phyloP scores from a whole-genome alignment of 2,888 invertebrate genomes.

The Steinernema hermaphroditum region DNA sequence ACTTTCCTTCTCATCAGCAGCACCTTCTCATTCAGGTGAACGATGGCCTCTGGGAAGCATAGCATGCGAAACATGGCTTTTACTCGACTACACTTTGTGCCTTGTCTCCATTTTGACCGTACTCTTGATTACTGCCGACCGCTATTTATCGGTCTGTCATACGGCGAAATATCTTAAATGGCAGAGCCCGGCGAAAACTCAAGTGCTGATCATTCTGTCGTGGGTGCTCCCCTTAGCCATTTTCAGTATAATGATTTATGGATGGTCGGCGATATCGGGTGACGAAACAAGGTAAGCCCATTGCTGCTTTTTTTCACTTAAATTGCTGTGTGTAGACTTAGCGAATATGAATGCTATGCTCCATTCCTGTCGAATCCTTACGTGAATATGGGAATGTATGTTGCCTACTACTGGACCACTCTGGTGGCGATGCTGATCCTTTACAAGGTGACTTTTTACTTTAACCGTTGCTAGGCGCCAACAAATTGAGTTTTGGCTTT shows the following conservation, averaged over 20 bases:
- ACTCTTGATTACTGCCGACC: conserved; percentile 63
- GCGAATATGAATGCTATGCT: conserved; percentile 59
- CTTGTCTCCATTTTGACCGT: conserved; percentile 66
- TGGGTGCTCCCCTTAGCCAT: conserved; percentile 64
- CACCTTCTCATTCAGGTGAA: conserved; percentile 62
- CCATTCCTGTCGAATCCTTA: conserved; percentile 65
- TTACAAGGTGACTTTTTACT: conserved; percentile 54
- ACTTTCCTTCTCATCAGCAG: not conserved
- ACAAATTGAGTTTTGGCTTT: conserved; percentile 8
- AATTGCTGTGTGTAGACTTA: conserved; percentile 37
- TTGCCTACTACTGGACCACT: conserved; percentile 66
- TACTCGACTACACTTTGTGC: conserved; percentile 66
- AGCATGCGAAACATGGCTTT: conserved; percentile 65
- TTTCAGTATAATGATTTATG: conserved; percentile 66
- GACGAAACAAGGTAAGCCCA: conserved; percentile 3
- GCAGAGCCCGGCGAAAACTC: conserved; percentile 77
- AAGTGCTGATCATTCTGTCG: conserved; percentile 58
- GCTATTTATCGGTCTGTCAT: conserved; percentile 63
- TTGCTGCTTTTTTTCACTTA: not conserved
- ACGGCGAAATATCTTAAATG: conserved; percentile 66
- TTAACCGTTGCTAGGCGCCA: conserved; percentile 3
- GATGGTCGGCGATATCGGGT: conserved; percentile 62
- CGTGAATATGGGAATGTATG: conserved; percentile 67
- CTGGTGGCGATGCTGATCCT: conserved; percentile 65
- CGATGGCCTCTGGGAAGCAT: conserved; percentile 62